Evolutionary conservation across 2,888 invertebrate species (phyloP).

Genomic region (Cosmorhoe ocellata): DNA sequence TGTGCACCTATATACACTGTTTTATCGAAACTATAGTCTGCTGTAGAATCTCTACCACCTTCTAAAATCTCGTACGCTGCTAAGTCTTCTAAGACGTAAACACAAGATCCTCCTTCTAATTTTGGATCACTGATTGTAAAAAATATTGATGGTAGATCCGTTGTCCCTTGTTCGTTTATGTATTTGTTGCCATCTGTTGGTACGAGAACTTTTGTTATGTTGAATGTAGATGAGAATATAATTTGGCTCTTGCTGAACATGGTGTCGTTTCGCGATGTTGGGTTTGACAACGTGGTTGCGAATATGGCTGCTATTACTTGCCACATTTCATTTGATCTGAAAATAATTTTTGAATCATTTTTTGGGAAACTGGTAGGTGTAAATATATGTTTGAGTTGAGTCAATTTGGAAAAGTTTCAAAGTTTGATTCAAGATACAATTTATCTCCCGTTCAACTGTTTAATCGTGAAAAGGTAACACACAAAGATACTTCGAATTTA

Average conservation of each 20-base stretch:
- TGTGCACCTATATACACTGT: constrained; percentile 11
- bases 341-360: background rate
- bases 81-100: constrained; percentile 64
- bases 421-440: no score
- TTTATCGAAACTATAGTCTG: constrained; percentile 34
- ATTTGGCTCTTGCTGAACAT: constrained; percentile 56
- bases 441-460: no score
- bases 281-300: background rate
- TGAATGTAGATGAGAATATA: constrained; percentile 55
- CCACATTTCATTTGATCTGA: constrained; percentile 25
- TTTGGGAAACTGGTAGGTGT: no score
- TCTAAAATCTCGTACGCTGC: constrained; percentile 44
- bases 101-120: constrained; percentile 58
- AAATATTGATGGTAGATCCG: constrained; percentile 61
- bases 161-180: constrained; percentile 40
- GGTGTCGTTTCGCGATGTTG: constrained; percentile 9
- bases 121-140: constrained; percentile 57
- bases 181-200: constrained; percentile 53
- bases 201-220: constrained; percentile 59
- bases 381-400: no score
- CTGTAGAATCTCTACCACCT: constrained; percentile 9
- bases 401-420: no score
- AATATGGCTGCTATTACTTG: constrained; percentile 17
- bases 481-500: no score
- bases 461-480: no score